phyloP scores from a whole-genome alignment of 1,140 invertebrate genomes.

The Microvelia longipes region DNA sequence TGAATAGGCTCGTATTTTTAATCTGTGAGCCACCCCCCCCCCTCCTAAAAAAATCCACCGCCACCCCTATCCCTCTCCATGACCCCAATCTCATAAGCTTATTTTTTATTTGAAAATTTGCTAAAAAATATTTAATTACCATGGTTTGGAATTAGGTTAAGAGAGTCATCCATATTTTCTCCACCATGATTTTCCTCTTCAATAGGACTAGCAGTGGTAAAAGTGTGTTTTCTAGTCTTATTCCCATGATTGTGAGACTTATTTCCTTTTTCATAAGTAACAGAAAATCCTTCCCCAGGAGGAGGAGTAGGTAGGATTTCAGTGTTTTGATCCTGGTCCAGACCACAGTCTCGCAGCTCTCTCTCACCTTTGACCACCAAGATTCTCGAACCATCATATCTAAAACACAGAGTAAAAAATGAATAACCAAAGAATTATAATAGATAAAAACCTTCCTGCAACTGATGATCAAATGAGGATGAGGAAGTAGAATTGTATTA shows the following conservation, averaged over 20 bases:
- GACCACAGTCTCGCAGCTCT: slow-evolving; percentile 54
- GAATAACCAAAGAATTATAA: slow-evolving; percentile 5
- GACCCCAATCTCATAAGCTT: too few relatives aligned
- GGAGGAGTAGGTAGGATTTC: slow-evolving; percentile 34
- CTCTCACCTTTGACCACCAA: slow-evolving; percentile 60
- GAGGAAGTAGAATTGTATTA: neutral
- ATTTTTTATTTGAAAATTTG: too few relatives aligned
- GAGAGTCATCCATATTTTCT: too few relatives aligned
- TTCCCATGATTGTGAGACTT: neutral
- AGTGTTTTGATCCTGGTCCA: slow-evolving; percentile 36
- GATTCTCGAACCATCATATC: slow-evolving; percentile 53
- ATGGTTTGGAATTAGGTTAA: too few relatives aligned
- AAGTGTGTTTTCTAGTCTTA: neutral
- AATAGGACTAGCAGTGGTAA: slow-evolving; percentile 27
- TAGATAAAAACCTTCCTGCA: slow-evolving; percentile 7
- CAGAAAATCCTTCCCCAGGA: neutral
- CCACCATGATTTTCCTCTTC: slow-evolving; percentile 18
- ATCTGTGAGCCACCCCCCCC: too few relatives aligned
- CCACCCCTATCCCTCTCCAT: too few relatives aligned
- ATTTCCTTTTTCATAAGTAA: slow-evolving; percentile 1
- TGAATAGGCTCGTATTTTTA: too few relatives aligned
- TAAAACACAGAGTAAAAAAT: too few relatives aligned
- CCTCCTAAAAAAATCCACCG: too few relatives aligned
- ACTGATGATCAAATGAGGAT: neutral
- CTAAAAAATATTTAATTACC: too few relatives aligned